Conservation (phyloP, 2,797 vertebrate genomes). For the Pseudopleuronectes americanus region DNA sequence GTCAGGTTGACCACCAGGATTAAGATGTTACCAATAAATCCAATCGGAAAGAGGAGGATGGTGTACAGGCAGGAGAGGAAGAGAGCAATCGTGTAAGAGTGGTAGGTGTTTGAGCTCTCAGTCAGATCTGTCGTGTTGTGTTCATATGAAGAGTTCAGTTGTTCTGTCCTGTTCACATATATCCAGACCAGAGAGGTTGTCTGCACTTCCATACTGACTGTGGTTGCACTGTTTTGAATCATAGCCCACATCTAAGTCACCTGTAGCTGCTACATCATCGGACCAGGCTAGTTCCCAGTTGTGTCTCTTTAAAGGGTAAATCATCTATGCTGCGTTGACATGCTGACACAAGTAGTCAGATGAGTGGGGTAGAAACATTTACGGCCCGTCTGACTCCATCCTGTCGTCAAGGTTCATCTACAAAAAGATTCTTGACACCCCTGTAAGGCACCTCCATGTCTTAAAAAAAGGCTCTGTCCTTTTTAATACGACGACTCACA, state of each 20-base stretch:
- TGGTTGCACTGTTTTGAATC: constrained; percentile 57
- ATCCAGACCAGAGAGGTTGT: constrained; percentile 75
- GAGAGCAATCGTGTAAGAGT: constrained; percentile 90
- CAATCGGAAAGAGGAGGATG: constrained; percentile 95
- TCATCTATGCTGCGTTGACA: constrained; percentile 74
- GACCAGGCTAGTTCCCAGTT: constrained; percentile 58
- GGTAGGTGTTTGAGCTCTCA: constrained; percentile 79
- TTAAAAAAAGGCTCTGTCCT: constrained; percentile 48
- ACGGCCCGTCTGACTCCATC: constrained; percentile 61
- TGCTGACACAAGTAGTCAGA: constrained; percentile 63
- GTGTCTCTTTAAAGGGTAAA: constrained; percentile 47
- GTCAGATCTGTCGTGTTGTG: constrained; percentile 77
- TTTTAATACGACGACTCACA: constrained; percentile 60
- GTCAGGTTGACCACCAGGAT: constrained; percentile 96
- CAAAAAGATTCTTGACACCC: constrained; percentile 47
- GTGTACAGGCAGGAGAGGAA: constrained; percentile 97
- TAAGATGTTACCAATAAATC: constrained; percentile 96
- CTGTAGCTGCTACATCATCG: constrained; percentile 76
- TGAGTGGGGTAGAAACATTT: constrained; percentile 34
- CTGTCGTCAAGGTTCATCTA: constrained; percentile 56
- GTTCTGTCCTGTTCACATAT: constrained; percentile 82
- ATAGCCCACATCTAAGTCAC: constrained; percentile 63
- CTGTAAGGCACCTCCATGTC: constrained; percentile 68
- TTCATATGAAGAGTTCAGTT: constrained; percentile 79
- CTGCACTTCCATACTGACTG: constrained; percentile 87